Base-by-base conservation (phyloP, 1,140 invertebrate genomes). In the Drosophila gunungcola region DNA sequence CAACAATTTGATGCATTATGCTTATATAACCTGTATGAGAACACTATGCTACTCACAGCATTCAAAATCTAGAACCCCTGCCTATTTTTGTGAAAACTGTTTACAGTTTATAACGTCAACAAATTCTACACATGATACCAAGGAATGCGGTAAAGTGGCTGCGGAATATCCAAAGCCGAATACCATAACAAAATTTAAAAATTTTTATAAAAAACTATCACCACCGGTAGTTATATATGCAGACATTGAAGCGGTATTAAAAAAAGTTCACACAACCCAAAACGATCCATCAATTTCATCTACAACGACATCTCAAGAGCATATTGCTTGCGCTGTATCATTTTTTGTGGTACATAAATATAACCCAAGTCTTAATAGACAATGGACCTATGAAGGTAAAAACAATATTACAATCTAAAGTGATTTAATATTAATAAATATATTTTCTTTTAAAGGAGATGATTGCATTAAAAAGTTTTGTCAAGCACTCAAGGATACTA, bases 81-180 rank as follows among this genome's bases (percentile, higher is more conserved):
- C 27, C 12, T 34, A 51, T 10, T 51, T 51, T 13, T 34, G 29
- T 16, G 48, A 51, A n/a, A 51, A 51, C 10, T 51, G 29, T 11
- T 52, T 52, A 3, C 29, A 52, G 10, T 36, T 29, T 34, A 32
- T 16, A 4, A 34, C n/a, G 12, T 6, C 48, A 3, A 34, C 48
- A 34, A 51, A 34, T 32, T 16, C 29, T 2, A 13, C 9, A 9
- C 48, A 51, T n/a, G 12, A 34, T 4, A 51, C 6, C 10, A 34
- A 51, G 9, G 29, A 34, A 9, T 34, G n/a, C 11, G 29, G 29
- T 34, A 34, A 25, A 51, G 27, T 51, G 6, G 27, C 48, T 9
- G 48, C 48, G 2, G 25, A 13, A n/a, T 32, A 34, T 32, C 27
- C 27, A 13, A 51, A 27, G 5, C 27, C 27, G 2, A 32, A 32